These are phyloP conservation scores for Corythoichthys intestinalis DNA, from an alignment of 2,113 vertebrate species.

Conservation along the genomic window DNA sequence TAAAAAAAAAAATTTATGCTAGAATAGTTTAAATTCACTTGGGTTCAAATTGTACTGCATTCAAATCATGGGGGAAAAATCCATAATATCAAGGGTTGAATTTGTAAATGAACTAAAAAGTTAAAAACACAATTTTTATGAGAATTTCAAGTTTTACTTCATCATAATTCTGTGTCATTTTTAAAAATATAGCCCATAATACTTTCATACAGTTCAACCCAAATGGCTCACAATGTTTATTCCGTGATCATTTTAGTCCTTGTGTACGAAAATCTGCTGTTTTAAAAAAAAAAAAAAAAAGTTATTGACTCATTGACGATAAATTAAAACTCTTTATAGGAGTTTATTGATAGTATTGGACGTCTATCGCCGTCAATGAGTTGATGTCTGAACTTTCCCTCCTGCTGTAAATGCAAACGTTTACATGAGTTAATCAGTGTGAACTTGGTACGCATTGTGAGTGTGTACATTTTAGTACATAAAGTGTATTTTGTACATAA, in stretches of 20 bases:
- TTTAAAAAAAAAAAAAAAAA: background rate
- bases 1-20: background rate
- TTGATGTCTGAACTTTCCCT: constrained; percentile 11
- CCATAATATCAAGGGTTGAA: too few species aligned
- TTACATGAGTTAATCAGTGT: constrained; percentile 67
- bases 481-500: constrained; percentile 81
- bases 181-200: background rate
- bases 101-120: too few species aligned
- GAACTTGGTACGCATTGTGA: constrained; percentile 56
- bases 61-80: too few species aligned
- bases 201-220: constrained; percentile 25
- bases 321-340: too few species aligned
- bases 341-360: too few species aligned
- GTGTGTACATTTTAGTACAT: constrained; percentile 84
- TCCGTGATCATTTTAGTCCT: constrained; percentile 17
- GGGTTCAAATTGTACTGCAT: too few species aligned
- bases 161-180: constrained; percentile 10
- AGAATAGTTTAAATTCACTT: too few species aligned
- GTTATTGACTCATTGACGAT: too few species aligned
- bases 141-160: too few species aligned
- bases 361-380: too few species aligned
- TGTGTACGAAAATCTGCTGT: background rate
- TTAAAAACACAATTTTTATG: too few species aligned
- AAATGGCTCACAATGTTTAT: constrained; percentile 35
- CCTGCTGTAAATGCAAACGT: constrained; percentile 47